Evolutionary conservation across 2,113 vertebrate genomes (phyloP).

Genomic region (Amphilophus citrinellus): DNA sequence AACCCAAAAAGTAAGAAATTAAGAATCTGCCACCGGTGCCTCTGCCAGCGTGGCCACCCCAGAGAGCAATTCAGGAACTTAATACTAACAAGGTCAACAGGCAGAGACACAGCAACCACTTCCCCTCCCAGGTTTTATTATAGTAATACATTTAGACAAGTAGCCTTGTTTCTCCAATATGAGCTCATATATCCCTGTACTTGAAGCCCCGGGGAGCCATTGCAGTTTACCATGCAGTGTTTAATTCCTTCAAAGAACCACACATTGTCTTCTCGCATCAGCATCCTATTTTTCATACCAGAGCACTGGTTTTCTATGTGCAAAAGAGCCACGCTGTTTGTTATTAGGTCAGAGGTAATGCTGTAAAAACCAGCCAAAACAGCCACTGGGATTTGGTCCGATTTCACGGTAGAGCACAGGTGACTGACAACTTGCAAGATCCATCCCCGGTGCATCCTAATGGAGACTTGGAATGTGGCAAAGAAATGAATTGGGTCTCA

Average conservation of each 20-base stretch:
- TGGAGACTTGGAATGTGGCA: constrained; percentile 51
- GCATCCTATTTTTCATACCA: constrained; percentile 11
- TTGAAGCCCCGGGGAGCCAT: constrained; percentile 32
- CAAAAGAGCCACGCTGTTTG: constrained; percentile 1
- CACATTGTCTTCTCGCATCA: constrained; percentile 52
- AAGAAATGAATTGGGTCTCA: constrained; percentile 57
- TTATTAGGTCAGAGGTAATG: constrained; percentile 44
- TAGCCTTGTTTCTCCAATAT: constrained; percentile 55
- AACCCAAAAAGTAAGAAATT: constrained; percentile 12
- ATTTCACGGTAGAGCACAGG: constrained; percentile 65
- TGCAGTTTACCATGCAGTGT: constrained; percentile 47
- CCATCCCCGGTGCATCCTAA: constrained; percentile 55
- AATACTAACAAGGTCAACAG: constrained; percentile 64
- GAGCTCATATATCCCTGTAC: constrained; percentile 41
- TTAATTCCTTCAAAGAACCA: constrained; percentile 45
- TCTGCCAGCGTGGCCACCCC: constrained; percentile 29
- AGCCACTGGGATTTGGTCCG: constrained; percentile 54
- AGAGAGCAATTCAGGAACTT: constrained; percentile 51
- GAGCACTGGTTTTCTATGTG: constrained; percentile 13
- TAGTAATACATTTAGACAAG: constrained; percentile 66
- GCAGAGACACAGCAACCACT: constrained; percentile 36
- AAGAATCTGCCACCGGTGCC: constrained; percentile 30
- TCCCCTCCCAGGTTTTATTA: constrained; percentile 53
- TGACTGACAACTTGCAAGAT: constrained; percentile 67
- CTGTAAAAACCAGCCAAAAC: constrained; percentile 37